Evolutionary conservation across 2,113 vertebrate genomes (phyloP).

Genomic region (Podilymbus podiceps): DNA sequence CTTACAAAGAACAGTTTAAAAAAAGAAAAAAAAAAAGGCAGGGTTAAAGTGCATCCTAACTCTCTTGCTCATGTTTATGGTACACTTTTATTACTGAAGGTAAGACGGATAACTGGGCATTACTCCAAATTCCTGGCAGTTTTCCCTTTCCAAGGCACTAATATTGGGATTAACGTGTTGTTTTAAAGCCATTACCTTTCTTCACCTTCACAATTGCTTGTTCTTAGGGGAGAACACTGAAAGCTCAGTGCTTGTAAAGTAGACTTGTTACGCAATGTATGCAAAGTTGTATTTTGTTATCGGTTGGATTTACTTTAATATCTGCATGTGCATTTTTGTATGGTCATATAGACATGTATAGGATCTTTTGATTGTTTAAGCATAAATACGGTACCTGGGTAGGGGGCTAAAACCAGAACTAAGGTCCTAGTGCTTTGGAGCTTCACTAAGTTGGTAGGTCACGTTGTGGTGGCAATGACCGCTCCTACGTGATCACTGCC

Average conservation of each 20-base stretch:
- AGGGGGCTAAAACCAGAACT: neutral
- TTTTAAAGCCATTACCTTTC: constrained; percentile 68
- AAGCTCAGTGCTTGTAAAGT: neutral
- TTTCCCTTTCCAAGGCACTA: constrained; percentile 69
- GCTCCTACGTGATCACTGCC: rapidly evolving
- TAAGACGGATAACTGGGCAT: constrained; percentile 67
- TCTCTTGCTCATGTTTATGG: constrained; percentile 60
- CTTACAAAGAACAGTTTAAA: neutral
- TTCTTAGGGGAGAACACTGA: constrained; percentile 21
- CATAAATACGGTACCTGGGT: rapidly evolving
- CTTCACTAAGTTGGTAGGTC: neutral
- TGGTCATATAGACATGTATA: rapidly evolving
- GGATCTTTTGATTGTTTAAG: neutral
- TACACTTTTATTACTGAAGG: constrained; percentile 65
- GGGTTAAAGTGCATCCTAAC: constrained; percentile 31
- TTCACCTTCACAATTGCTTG: constrained; percentile 64
- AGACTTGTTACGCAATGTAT: neutral
- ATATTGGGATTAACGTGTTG: constrained; percentile 69
- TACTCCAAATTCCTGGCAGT: constrained; percentile 64
- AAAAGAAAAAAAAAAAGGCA: neutral
- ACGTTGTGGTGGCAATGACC: too few relatives aligned
- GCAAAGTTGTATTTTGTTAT: neutral
- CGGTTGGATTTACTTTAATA: neutral
- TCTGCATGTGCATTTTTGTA: neutral
- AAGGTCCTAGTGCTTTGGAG: neutral